A percentile compares a stretch with the other conserved stretches of the same genome.
phyloP scores from a whole-genome alignment of 2,797 vertebrate species.

The Miichthys miiuy region DNA sequence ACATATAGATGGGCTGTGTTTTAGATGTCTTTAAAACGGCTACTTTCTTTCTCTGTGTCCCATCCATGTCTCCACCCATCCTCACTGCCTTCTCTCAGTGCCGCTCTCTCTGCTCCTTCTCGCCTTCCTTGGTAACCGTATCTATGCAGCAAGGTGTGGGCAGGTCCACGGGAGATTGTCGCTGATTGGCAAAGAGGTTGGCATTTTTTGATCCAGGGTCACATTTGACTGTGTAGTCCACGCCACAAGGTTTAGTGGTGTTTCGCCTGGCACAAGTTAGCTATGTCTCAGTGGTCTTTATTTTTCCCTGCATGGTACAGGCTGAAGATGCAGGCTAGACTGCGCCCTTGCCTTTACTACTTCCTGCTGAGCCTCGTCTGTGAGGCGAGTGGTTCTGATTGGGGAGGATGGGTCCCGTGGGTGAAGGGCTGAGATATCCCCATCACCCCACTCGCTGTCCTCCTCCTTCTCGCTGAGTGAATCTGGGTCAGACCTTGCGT shows the following conservation, averaged over 20 bases:
- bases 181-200: slow-evolving; percentile 58
- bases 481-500: slow-evolving; percentile 85
- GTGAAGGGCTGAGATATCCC: slow-evolving; percentile 81
- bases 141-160: slow-evolving; percentile 59
- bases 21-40: neutral
- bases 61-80: slow-evolving; percentile 4
- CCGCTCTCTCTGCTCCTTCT: slow-evolving; percentile 28
- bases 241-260: slow-evolving; percentile 16
- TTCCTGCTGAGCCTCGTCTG: slow-evolving; percentile 22
- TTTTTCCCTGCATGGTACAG: slow-evolving; percentile 4
- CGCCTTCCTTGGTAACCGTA: slow-evolving; percentile 59
- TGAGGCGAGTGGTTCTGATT: slow-evolving; percentile 79
- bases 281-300: slow-evolving; percentile 46
- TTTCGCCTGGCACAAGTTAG: slow-evolving; percentile 47
- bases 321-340: slow-evolving; percentile 7
- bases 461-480: slow-evolving; percentile 55
- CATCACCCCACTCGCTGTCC: slow-evolving; percentile 44
- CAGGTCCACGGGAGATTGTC: slow-evolving; percentile 38
- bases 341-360: slow-evolving; percentile 26
- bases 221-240: slow-evolving; percentile 40
- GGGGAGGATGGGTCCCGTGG: slow-evolving; percentile 74
- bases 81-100: slow-evolving; percentile 19
- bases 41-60: neutral
- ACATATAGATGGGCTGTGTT: too few species aligned
- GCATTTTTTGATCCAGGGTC: slow-evolving; percentile 50